Conservation (phyloP, 2,113 vertebrate genomes). For the Irena cyanogastra region DNA sequence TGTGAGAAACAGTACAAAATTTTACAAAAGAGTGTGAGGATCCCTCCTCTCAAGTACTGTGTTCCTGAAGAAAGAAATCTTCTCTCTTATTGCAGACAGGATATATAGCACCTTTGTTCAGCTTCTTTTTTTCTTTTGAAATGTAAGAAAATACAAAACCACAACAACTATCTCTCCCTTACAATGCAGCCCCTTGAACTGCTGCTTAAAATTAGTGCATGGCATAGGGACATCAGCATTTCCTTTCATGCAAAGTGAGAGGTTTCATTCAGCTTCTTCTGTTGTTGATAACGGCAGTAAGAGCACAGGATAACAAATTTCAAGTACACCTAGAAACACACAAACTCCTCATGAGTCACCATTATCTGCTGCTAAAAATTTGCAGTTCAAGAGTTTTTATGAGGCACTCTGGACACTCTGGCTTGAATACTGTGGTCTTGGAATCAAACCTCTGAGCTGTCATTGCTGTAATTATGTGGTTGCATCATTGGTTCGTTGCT, state of each 20-base stretch:
- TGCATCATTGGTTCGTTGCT: conserved; percentile 79
- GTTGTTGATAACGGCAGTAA: not conserved
- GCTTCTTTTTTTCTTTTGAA: not conserved
- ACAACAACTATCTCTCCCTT: not conserved
- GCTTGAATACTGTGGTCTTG: not conserved
- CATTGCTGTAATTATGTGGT: conserved; percentile 47
- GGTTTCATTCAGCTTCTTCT: not conserved
- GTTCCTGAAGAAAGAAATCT: not conserved
- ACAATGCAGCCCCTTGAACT: not conserved
- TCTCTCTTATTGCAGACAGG: not conserved
- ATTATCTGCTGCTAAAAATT: not conserved
- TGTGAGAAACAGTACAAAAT: conserved; percentile 9
- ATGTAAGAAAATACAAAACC: conserved; percentile 17
- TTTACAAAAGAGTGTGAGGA: conserved; percentile 15
- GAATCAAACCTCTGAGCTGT: conserved; percentile 91
- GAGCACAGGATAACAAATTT: not conserved
- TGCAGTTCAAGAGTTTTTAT: conserved; percentile 41
- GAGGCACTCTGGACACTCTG: conserved; percentile 71
- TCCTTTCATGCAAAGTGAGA: not conserved
- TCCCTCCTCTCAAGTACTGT: conserved; percentile 35
- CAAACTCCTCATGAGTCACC: not conserved
- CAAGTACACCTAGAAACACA: conserved; percentile 62
- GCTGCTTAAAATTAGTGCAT: conserved; percentile 24
- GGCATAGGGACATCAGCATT: not conserved
- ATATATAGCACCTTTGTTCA: conserved; percentile 65